Conservation (phyloP, 2,888 invertebrate species). For the Scaptomyza reducta region DNA sequence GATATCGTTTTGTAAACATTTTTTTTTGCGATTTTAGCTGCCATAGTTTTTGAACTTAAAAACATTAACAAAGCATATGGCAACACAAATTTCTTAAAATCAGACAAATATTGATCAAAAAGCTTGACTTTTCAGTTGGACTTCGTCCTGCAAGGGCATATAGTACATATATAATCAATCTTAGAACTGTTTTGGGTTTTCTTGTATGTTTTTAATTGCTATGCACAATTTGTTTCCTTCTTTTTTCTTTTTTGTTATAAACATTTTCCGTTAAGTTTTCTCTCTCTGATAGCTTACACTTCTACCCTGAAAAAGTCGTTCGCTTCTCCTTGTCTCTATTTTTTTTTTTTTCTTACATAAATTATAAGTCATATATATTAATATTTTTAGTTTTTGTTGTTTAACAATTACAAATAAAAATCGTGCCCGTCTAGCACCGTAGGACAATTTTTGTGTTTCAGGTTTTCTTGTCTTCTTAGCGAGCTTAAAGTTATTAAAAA, state of each 20-base stretch:
- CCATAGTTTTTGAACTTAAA: neutral
- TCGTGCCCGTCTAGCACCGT: slow-evolving; percentile 49
- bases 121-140: neutral
- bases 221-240: slow-evolving; percentile 29
- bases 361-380: neutral
- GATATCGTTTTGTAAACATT: neutral
- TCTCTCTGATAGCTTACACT: neutral
- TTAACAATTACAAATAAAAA: slow-evolving; percentile 38
- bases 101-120: neutral
- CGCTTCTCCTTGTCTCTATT: slow-evolving; percentile 17
- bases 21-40: neutral
- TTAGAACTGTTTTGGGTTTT: slow-evolving; percentile 1
- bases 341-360: slow-evolving; percentile 23
- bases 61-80: neutral
- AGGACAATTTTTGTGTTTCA: slow-evolving; percentile 35
- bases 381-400: neutral
- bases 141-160: neutral
- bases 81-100: neutral
- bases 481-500: slow-evolving; percentile 34
- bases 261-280: neutral
- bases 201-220: slow-evolving; percentile 20
- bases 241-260: neutral
- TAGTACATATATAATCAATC: neutral
- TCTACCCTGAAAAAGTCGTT: slow-evolving; percentile 7
- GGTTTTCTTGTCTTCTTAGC: slow-evolving; percentile 23